phyloP scores from a whole-genome alignment of 2,797 vertebrate genomes.

The Falco biarmicus region DNA sequence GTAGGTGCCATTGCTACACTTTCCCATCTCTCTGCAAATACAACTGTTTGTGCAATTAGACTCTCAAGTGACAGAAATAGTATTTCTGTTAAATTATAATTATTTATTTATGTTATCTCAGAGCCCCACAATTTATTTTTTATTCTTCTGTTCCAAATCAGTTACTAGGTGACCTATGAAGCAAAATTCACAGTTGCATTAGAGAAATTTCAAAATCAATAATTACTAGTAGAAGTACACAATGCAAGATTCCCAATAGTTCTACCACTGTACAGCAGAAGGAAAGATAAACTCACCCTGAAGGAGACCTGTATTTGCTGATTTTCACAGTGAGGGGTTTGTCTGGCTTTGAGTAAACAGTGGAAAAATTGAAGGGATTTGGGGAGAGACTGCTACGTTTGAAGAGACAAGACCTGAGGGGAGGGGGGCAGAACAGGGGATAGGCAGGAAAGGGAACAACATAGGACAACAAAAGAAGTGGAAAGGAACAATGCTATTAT shows the following conservation, averaged over 20 bases:
- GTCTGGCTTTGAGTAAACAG: neutral
- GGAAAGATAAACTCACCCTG: neutral
- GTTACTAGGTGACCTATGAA: neutral
- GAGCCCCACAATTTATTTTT: neutral
- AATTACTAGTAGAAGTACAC: neutral
- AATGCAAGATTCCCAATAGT: neutral
- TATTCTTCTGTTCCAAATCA: neutral
- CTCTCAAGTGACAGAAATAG: neutral
- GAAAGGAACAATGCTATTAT: neutral
- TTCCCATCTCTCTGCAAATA: neutral
- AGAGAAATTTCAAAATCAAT: neutral
- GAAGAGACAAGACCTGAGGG: neutral
- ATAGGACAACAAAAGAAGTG: neutral
- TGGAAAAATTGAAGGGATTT: neutral
- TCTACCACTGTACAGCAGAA: neutral
- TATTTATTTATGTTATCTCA: neutral
- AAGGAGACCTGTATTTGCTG: neutral
- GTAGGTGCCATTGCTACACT: neutral
- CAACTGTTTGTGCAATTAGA: neutral
- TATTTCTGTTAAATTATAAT: neutral
- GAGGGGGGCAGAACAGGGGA: neutral
- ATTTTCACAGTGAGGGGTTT: neutral
- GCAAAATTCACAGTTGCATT: neutral
- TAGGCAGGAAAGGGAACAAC: neutral
- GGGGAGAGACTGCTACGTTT: neutral